A percentile compares a stretch with the other conserved stretches of the same genome.
phyloP scores from a whole-genome alignment of 2,797 vertebrate genomes.

The Kryptolebias ocellatus region DNA sequence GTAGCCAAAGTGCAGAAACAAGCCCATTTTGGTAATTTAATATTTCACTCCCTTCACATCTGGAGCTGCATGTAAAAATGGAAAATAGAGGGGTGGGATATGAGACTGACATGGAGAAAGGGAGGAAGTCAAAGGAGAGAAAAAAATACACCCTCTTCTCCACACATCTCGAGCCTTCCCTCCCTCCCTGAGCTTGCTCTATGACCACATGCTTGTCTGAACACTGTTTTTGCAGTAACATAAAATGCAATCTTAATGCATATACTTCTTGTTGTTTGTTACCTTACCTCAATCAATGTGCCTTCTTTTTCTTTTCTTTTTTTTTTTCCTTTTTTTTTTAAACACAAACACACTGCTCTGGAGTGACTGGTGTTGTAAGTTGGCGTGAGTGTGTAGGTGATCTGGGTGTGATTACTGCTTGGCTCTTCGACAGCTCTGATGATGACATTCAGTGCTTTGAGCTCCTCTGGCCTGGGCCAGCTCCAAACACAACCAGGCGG shows the following conservation, averaged over 20 bases:
- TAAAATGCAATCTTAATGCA: constrained; percentile 65
- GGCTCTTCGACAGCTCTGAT: constrained; percentile 83
- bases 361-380: constrained; percentile 81
- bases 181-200: constrained; percentile 56
- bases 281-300: constrained; percentile 19
- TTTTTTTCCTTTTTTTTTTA: constrained; percentile 41
- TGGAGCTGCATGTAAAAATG: constrained; percentile 85
- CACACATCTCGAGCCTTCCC: constrained; percentile 68
- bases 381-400: constrained; percentile 84
- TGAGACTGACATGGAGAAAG: constrained; percentile 78
- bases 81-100: constrained; percentile 82
- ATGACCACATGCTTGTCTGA: constrained; percentile 60
- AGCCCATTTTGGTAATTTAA: constrained; percentile 86
- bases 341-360: constrained; percentile 58
- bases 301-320: constrained; percentile 53
- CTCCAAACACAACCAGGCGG: constrained; percentile 80
- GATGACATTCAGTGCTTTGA: constrained; percentile 87
- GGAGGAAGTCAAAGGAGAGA: constrained; percentile 71
- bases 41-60: constrained; percentile 87
- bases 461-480: constrained; percentile 79
- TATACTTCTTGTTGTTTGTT: constrained; percentile 67
- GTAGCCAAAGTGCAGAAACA: constrained; percentile 81
- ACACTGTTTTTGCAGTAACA: constrained; percentile 61
- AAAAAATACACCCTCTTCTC: constrained; percentile 76
- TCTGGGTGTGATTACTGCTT: constrained; percentile 88